A percentile compares a stretch with the other conserved stretches of the same genome.
Evolutionary conservation across 2,113 vertebrate genomes (phyloP).

Genomic region (Istiophorus platypterus): DNA sequence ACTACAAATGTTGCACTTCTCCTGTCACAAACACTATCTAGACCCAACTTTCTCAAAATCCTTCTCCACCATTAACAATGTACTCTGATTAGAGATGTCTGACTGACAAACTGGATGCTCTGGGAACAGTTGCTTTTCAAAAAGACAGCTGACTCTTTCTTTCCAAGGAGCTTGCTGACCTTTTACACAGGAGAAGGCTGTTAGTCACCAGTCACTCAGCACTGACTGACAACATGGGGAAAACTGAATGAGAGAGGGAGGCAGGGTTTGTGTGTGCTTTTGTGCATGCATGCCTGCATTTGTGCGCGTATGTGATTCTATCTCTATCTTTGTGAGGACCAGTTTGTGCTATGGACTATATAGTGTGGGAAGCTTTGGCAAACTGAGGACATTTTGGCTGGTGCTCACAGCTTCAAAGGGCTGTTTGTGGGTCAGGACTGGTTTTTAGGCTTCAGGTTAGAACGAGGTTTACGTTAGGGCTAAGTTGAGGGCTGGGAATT

Average conservation of each 20-base stretch:
- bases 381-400: no score
- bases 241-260: slow-evolving; percentile 68
- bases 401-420: no score
- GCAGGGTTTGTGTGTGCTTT: no score
- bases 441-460: no score
- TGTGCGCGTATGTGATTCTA: slow-evolving; percentile 18
- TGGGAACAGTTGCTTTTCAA: slow-evolving; percentile 78
- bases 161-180: slow-evolving; percentile 66
- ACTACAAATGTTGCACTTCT: not conserved
- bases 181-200: slow-evolving; percentile 70
- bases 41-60: slow-evolving; percentile 9
- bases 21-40: slow-evolving; percentile 34
- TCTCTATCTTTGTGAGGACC: no score
- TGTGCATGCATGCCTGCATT: slow-evolving; percentile 6
- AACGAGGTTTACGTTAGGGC: no score
- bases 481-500: no score
- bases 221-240: slow-evolving; percentile 76
- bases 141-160: slow-evolving; percentile 76
- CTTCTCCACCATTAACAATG: slow-evolving; percentile 66
- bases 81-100: slow-evolving; percentile 76
- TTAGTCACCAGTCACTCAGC: slow-evolving; percentile 80
- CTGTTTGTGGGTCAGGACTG: no score
- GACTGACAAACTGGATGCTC: slow-evolving; percentile 59
- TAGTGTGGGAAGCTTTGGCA: no score
- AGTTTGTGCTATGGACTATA: not conserved